A percentile compares a stretch with the other conserved stretches of the same genome.
Evolutionary conservation across 2,113 vertebrate genomes (phyloP).

Genomic region (Salvelinus sp.): DNA sequence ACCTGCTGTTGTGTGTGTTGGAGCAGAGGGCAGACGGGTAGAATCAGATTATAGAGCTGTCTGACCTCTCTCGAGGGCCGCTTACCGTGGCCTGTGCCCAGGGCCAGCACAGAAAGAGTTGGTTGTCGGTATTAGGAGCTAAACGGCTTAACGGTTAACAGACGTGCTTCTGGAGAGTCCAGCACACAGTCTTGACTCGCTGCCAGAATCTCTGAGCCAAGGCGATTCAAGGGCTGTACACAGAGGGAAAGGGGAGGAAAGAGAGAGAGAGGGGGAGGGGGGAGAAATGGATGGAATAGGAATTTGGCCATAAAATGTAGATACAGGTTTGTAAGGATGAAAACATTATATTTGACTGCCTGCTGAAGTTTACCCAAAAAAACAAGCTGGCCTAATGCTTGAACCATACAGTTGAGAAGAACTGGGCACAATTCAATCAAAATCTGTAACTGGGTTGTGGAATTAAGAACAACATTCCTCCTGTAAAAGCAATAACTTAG

Average conservation of each 20-base stretch:
- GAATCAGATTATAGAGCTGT: slow-evolving; percentile 73
- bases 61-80: slow-evolving; percentile 58
- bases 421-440: no score
- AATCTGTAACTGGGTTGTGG: no score
- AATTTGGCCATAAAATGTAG: slow-evolving; percentile 22
- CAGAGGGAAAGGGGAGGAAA: slow-evolving; percentile 1
- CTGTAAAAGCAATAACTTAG: no score
- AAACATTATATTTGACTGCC: background rate
- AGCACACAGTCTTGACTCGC: slow-evolving; percentile 59
- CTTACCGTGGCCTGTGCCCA: slow-evolving; percentile 50
- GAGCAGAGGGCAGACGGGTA: slow-evolving; percentile 71
- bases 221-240: slow-evolving; percentile 28
- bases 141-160: slow-evolving; percentile 75
- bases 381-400: no score
- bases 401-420: no score
- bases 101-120: slow-evolving; percentile 67
- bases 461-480: no score
- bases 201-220: slow-evolving; percentile 56
- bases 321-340: slow-evolving; percentile 28
- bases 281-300: slow-evolving; percentile 2
- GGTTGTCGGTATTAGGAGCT: slow-evolving; percentile 76
- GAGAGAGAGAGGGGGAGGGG: background rate
- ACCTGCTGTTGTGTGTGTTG: slow-evolving; percentile 63
- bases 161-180: slow-evolving; percentile 64
- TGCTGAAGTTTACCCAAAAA: no score